These are phyloP conservation scores for Lasioglossum figueresi DNA, from an alignment of 2,888 invertebrate genomes.

Conservation along the genomic window DNA sequence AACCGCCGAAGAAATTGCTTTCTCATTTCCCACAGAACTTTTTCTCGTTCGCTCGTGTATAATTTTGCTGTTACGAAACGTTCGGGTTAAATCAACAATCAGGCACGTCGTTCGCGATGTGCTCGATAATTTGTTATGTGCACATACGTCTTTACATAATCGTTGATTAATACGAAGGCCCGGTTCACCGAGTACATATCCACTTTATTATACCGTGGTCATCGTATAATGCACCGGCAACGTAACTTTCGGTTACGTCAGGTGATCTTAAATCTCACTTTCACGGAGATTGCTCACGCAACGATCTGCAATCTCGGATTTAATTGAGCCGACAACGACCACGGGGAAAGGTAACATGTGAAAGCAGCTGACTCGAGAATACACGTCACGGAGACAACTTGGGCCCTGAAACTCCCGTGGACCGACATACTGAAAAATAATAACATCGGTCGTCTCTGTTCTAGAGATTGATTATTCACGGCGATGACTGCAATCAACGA, in stretches of 20 bases:
- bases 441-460: neutral
- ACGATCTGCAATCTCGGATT: constrained; percentile 19
- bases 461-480: constrained; percentile 27
- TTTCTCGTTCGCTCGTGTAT: neutral
- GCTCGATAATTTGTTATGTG: neutral
- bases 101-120: neutral
- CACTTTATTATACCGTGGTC: neutral
- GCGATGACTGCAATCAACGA: constrained; percentile 29
- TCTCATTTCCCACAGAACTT: neutral
- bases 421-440: constrained; percentile 15
- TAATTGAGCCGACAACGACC: constrained; percentile 6
- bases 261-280: neutral
- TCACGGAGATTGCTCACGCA: constrained; percentile 18
- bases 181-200: neutral
- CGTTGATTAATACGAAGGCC: neutral
- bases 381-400: neutral
- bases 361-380: constrained; percentile 1
- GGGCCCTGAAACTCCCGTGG: neutral
- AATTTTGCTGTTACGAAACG: neutral
- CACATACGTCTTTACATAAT: neutral
- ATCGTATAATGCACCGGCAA: neutral
- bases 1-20: neutral
- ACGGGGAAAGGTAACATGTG: neutral
- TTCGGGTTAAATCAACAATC: neutral
- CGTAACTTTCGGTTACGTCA: neutral